Percentiles rank a stretch among this genome's conserved stretches.
Conservation (phyloP, 2,888 invertebrate species). For the Phymatocera aterrima region DNA sequence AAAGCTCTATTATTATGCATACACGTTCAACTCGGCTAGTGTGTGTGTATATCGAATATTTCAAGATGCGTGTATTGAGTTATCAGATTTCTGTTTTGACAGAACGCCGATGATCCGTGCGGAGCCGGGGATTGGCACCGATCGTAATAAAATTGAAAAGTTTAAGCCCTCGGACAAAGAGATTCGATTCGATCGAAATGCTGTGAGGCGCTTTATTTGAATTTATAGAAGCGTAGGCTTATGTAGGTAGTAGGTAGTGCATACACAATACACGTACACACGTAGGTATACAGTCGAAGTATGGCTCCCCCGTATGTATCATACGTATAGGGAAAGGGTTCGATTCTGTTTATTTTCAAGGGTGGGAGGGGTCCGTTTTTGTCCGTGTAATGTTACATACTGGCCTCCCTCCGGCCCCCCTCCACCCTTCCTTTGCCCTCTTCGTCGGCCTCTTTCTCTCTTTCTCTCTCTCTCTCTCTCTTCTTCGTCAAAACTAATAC, state of each 20-base stretch:
- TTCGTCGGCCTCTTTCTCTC: background rate
- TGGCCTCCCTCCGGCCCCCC: conserved; percentile 40
- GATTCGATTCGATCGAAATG: conserved; percentile 48
- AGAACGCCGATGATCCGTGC: conserved; percentile 69
- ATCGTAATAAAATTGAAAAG: conserved; percentile 47
- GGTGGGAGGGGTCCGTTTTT: conserved; percentile 52
- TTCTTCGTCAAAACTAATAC: conserved; percentile 43
- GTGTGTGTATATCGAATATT: background rate
- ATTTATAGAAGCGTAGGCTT: conserved; percentile 58
- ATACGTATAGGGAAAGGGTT: conserved; percentile 62
- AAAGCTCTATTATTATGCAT: no score
- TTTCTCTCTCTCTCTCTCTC: conserved; percentile 8
- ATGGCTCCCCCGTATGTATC: background rate
- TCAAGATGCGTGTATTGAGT: conserved; percentile 44
- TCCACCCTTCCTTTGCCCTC: background rate
- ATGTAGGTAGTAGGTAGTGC: background rate
- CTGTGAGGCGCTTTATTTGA: conserved; percentile 61
- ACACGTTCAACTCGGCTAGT: background rate
- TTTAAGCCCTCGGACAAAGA: conserved; percentile 57
- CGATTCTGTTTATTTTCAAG: conserved; percentile 70
- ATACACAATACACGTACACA: background rate
- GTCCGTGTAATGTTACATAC: conserved; percentile 58
- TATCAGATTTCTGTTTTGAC: conserved; percentile 73
- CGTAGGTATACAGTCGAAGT: background rate
- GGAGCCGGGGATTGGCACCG: conserved; percentile 23